Conservation (phyloP, 2,797 vertebrate genomes). For the Centropyge bicolor region DNA sequence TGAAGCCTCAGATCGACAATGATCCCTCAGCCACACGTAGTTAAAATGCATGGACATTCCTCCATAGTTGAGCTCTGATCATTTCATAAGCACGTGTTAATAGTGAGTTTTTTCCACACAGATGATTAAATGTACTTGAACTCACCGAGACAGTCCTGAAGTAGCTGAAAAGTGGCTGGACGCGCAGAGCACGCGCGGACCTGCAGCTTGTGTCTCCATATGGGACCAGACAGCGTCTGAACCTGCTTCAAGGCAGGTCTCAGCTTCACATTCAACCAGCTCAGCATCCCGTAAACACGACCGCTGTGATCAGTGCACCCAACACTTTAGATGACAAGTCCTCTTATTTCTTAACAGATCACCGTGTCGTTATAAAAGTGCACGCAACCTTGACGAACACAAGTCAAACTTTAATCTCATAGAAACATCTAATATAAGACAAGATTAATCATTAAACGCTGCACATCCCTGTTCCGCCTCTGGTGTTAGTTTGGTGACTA, state of each 20-base stretch:
- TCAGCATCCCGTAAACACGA: constrained; percentile 42
- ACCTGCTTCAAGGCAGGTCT: neutral
- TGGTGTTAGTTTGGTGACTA: too few species aligned
- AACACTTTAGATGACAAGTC: neutral
- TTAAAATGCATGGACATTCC: constrained; percentile 87
- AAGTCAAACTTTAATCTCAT: too few species aligned
- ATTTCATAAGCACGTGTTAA: neutral
- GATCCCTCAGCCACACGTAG: constrained; percentile 95
- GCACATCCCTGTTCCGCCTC: too few species aligned
- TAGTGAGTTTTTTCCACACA: fast-evolving
- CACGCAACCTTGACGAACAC: too few species aligned
- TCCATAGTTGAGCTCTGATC: constrained; percentile 84
- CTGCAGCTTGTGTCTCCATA: constrained; percentile 35
- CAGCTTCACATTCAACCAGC: neutral
- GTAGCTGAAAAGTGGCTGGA: constrained; percentile 50
- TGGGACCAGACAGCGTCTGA: neutral
- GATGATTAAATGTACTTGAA: neutral
- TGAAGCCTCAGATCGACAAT: constrained; percentile 91
- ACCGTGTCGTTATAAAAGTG: too few species aligned
- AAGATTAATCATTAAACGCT: too few species aligned
- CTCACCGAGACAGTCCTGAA: constrained; percentile 79
- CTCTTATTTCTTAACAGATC: too few species aligned
- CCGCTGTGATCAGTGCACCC: neutral
- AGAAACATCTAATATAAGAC: too few species aligned
- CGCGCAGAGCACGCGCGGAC: neutral